Evolutionary conservation across 2,113 vertebrate species (phyloP).

Genomic region (Cololabis saira): DNA sequence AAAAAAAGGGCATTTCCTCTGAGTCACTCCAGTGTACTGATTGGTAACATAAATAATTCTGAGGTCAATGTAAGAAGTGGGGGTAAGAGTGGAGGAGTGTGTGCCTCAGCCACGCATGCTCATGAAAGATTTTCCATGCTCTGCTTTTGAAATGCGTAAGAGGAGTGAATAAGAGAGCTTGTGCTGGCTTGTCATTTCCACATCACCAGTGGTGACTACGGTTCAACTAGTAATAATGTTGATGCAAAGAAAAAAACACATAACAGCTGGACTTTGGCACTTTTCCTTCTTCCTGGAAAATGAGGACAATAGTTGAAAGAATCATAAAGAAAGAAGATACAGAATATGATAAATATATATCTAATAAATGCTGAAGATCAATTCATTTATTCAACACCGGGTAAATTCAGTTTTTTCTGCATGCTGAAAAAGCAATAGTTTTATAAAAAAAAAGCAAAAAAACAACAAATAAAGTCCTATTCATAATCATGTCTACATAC

Average conservation of each 20-base stretch:
- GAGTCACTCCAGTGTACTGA: slow-evolving; percentile 32
- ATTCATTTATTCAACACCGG: too few relatives aligned
- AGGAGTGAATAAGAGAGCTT: slow-evolving; percentile 32
- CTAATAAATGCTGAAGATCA: too few relatives aligned
- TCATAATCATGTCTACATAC: too few relatives aligned
- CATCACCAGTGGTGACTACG: slow-evolving; percentile 9
- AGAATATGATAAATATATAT: too few relatives aligned
- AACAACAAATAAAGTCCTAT: too few relatives aligned
- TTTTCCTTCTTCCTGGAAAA: too few relatives aligned
- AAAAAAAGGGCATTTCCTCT: slow-evolving; percentile 13
- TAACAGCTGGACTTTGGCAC: not conserved
- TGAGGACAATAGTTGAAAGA: too few relatives aligned
- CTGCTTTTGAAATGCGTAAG: slow-evolving; percentile 7
- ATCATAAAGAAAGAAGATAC: too few relatives aligned
- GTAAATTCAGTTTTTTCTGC: too few relatives aligned
- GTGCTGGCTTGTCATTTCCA: slow-evolving; percentile 54
- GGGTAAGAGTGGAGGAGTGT: not conserved
- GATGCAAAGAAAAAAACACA: not conserved
- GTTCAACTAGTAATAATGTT: not conserved
- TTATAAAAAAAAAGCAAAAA: too few relatives aligned
- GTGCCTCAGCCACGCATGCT: slow-evolving; percentile 20
- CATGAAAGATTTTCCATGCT: slow-evolving; percentile 52
- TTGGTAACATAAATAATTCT: slow-evolving; percentile 21
- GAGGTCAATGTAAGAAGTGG: not conserved
- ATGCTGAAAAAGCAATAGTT: too few relatives aligned